Evolutionary conservation across 2,797 vertebrate species (phyloP), one percentile per base, ranked within the genome.

Genomic region (Danio choprae): DNA sequence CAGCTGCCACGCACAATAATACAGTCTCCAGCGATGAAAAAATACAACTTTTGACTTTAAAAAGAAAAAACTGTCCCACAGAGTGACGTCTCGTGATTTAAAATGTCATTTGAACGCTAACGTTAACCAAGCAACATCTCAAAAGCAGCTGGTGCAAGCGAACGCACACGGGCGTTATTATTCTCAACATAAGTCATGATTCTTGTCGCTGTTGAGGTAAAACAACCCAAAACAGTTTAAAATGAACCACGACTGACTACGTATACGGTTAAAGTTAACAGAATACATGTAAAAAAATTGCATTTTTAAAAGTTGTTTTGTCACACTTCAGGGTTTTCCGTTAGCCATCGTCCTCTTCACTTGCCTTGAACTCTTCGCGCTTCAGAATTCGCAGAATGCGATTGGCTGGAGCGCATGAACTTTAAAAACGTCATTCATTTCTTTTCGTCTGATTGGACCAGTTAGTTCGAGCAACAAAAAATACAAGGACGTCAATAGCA

Each of bases 321-420:
- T 44, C 56, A 40, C n/a, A 20, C 41, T 8, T 55, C 0, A 7
- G 6, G 5, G 16, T 36, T 60, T n/a, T 62, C 64, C 44, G 73
- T 76, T 76, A 36, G 62, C 44, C 40, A 11, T 50, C 36, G 15
- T 15, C 20, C n/a, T 73, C 71, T 12, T 48, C 65, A 10, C 48
- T 44, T 18, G 46, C 44, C 87, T 94, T 79, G 87, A 89, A 93
- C 89, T 75, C 86, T 95, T 95, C 91, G 94, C 94, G 94, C 93
- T 87, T 70, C 88, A 88, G 80, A 48, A 65, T 63, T 11, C 6
- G 68, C 6, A 63, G 18, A 3, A 38, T 60, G 75, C 67, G 46
- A 89, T 89, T 88, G 85, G 88, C 62, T 77, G 70, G 11, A 62
- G 20, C 5, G 5, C 4, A 46, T 22, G 64, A 74, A 48, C 51